phyloP scores from a whole-genome alignment of 2,797 vertebrate genomes.

The Sus cebifrons region DNA sequence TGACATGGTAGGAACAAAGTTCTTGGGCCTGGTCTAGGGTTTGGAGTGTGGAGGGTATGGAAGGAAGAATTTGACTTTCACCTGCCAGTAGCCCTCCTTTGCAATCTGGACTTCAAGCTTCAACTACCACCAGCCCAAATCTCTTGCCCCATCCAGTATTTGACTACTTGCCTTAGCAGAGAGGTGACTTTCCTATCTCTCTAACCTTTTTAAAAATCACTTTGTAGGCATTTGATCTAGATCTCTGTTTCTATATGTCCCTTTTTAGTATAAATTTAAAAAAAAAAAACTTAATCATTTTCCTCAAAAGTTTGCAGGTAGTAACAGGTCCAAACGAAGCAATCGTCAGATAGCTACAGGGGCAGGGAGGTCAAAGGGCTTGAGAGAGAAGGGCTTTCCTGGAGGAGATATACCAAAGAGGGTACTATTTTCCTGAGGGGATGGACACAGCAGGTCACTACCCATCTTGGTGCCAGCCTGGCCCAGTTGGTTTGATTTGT shows the following conservation, averaged over 20 bases:
- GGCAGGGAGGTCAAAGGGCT: background rate
- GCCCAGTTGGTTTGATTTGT: background rate
- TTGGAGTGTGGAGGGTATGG: background rate
- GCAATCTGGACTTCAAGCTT: constrained; percentile 27
- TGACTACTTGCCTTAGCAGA: constrained; percentile 23
- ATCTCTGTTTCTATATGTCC: background rate
- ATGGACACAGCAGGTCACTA: background rate
- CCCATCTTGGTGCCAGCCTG: background rate
- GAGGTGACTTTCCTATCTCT: constrained; percentile 33
- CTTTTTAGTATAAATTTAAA: constrained; percentile 43
- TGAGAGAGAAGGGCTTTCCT: background rate
- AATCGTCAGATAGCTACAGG: background rate
- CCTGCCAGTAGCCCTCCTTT: constrained; percentile 52
- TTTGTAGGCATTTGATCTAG: background rate
- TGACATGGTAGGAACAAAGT: background rate
- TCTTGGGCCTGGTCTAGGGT: background rate
- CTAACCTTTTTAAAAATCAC: background rate
- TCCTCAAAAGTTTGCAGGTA: constrained; percentile 38
- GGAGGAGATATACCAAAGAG: background rate
- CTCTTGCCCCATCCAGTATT: background rate
- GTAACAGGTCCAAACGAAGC: constrained; percentile 40
- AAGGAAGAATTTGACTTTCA: constrained; percentile 1
- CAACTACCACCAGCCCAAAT: background rate
- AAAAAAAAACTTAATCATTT: constrained; percentile 35
- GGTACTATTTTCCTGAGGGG: background rate